Conservation (phyloP, 1,140 invertebrate genomes). For the Drosophila sulfurigaster region DNA sequence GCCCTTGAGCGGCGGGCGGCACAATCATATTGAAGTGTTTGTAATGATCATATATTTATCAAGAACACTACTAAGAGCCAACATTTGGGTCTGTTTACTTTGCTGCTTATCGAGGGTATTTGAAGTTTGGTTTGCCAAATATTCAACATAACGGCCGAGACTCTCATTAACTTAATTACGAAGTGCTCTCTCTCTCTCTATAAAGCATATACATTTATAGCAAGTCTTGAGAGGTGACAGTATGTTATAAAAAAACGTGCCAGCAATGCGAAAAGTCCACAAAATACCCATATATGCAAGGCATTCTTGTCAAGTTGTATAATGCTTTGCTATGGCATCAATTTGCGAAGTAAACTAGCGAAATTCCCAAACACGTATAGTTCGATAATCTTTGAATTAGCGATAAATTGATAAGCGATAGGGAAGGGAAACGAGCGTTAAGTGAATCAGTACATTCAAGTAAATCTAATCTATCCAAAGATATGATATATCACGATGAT, state of each 20-base stretch:
- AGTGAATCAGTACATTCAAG: neutral
- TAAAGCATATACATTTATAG: slow-evolving; percentile 31
- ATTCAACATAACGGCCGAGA: neutral
- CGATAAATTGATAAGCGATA: neutral
- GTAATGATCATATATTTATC: slow-evolving; percentile 4
- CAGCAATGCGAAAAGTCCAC: slow-evolving; percentile 10
- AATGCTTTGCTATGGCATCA: neutral
- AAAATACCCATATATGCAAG: neutral
- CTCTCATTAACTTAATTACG: slow-evolving; percentile 8
- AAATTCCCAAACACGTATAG: neutral
- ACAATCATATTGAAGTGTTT: slow-evolving; percentile 13
- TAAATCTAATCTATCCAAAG: neutral
- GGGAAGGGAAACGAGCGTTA: neutral
- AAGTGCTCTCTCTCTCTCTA: neutral
- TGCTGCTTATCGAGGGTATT: slow-evolving; percentile 1
- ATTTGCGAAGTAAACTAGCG: neutral
- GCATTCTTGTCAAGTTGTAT: neutral
- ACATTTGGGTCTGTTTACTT: no score
- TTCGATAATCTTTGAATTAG: neutral
- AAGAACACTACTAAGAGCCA: neutral
- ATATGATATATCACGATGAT: neutral
- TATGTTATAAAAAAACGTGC: neutral
- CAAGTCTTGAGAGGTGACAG: neutral
- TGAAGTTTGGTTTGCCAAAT: neutral
- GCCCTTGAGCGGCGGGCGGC: neutral